Evolutionary conservation across 2,113 vertebrate species (phyloP).

Genomic region (Quiscalus mexicanus): DNA sequence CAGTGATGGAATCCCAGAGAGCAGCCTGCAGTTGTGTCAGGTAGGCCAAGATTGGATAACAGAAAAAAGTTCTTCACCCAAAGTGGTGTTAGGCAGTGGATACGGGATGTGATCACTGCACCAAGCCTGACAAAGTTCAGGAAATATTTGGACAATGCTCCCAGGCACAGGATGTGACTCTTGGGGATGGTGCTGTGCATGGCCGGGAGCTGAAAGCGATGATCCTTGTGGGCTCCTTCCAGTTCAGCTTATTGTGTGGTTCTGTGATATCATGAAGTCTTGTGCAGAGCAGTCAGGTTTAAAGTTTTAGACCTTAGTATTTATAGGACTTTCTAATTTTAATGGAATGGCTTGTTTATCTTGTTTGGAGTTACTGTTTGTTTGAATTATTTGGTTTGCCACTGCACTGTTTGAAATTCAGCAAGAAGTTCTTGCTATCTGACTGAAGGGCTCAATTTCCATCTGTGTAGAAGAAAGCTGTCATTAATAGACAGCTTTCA

Average conservation of each 20-base stretch:
- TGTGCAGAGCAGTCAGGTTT: not conserved
- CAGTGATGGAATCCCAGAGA: too few species aligned
- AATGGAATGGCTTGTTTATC: not conserved
- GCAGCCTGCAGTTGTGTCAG: not conserved
- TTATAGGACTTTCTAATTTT: not conserved
- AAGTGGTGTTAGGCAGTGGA: rapidly evolving
- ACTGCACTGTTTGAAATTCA: not conserved
- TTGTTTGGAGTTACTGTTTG: not conserved
- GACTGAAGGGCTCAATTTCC: not conserved
- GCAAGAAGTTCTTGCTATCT: not conserved
- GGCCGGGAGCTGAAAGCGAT: rapidly evolving
- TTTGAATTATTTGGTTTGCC: not conserved
- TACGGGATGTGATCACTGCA: too few species aligned
- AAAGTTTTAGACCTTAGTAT: not conserved
- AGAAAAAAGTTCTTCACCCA: not conserved
- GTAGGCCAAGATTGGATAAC: rapidly evolving
- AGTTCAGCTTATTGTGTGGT: not conserved
- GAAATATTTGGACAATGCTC: not conserved
- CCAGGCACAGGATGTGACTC: too few species aligned
- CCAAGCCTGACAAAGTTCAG: not conserved
- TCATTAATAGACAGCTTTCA: conserved; percentile 1
- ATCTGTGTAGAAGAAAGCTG: not conserved
- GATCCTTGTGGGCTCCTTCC: not conserved
- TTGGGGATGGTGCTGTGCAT: not conserved
- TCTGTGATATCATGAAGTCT: not conserved